Evolutionary conservation across 1,140 invertebrate genomes (phyloP).

Genomic region (Microplitis mediator): DNA sequence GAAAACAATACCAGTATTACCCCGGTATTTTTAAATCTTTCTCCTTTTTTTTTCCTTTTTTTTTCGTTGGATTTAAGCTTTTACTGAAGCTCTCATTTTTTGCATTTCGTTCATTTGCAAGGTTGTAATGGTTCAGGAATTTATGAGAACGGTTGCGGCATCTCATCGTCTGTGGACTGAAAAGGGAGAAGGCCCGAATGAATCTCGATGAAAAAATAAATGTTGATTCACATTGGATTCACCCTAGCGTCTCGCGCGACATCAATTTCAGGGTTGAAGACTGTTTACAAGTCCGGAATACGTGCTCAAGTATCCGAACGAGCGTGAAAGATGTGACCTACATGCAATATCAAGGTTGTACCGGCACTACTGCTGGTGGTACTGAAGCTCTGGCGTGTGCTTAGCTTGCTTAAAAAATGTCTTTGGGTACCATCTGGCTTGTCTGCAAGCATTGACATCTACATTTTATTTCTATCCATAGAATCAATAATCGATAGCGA

Average conservation of each 20-base stretch:
- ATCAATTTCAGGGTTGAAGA: conserved; percentile 25
- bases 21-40: not conserved
- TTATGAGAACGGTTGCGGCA: not conserved
- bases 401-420: not conserved
- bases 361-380: not conserved
- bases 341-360: conserved; percentile 20
- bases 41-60: not conserved
- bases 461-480: not conserved
- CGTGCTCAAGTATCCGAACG: conserved; percentile 15
- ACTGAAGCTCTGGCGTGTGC: not conserved
- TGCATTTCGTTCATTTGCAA: not conserved
- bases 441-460: not conserved
- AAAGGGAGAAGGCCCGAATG: not conserved
- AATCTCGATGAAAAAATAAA: conserved; percentile 11
- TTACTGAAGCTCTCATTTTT: not conserved
- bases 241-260: not conserved
- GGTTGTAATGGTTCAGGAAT: not conserved
- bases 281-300: conserved; percentile 24
- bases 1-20: not conserved
- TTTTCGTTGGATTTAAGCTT: not conserved
- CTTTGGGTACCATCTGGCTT: not conserved
- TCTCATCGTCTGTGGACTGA: not conserved
- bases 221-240: not conserved
- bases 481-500: not conserved
- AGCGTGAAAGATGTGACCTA: conserved; percentile 23